Conservation (phyloP, 1,140 invertebrate genomes). For the Drosophila sp. region DNA sequence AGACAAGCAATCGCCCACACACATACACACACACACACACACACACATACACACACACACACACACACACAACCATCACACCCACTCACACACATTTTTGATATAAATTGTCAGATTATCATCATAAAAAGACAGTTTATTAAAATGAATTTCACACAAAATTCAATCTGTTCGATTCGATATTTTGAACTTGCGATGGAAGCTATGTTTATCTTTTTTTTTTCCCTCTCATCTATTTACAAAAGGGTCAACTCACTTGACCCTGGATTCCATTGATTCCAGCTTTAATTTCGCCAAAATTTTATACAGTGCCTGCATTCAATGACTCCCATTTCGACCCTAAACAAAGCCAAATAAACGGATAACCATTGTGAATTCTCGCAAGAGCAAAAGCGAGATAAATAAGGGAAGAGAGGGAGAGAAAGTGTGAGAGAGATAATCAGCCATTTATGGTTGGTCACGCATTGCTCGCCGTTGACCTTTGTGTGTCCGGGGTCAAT, state of each 20-base stretch:
- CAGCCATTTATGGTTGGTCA: conserved; percentile 31
- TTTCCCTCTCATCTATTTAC: background rate
- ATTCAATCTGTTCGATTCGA: conserved; percentile 63
- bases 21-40: conserved; percentile 12
- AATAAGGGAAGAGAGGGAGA: background rate
- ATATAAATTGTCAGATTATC: conserved; percentile 70
- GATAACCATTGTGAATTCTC: conserved; percentile 15
- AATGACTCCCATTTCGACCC: background rate
- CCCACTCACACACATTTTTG: conserved; percentile 23
- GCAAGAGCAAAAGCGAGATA: background rate
- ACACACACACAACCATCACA: conserved; percentile 10
- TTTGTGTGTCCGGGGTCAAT: conserved; percentile 23
- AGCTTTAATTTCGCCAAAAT: conserved; percentile 51
- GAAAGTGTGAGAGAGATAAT: conserved; percentile 24
- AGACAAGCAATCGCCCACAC: conserved; percentile 20
- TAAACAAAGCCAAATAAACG: conserved; percentile 43
- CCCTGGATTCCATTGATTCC: conserved; percentile 14
- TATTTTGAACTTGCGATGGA: background rate
- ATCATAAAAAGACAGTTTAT: conserved; percentile 67
- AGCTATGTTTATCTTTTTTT: background rate
- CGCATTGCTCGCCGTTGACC: conserved; percentile 8
- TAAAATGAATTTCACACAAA: conserved; percentile 72
- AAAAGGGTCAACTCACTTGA: conserved; percentile 28
- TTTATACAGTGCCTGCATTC: conserved; percentile 65
- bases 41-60: conserved; percentile 9